Percentiles rank a stretch among this genome's conserved stretches.
Evolutionary conservation across 2,888 invertebrate species (phyloP).

Genomic region (Dorcus hopei): DNA sequence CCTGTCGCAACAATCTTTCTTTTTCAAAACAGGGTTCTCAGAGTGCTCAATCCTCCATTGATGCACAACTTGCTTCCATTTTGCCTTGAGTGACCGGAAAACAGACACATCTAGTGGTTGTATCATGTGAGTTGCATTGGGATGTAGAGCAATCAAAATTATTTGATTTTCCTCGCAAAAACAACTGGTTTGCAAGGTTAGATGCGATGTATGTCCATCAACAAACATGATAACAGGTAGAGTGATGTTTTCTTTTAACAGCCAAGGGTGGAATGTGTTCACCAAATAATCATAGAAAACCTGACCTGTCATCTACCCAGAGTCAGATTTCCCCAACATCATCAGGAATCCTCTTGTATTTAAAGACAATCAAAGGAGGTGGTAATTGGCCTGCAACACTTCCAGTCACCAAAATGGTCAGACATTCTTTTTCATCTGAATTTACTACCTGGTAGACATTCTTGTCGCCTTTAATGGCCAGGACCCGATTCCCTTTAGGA

Average conservation of each 20-base stretch:
- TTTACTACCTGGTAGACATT: slow-evolving; percentile 27
- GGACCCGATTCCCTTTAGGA: slow-evolving; percentile 37
- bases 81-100: too few relatives aligned
- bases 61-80: too few relatives aligned
- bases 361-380: slow-evolving; percentile 30
- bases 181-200: slow-evolving; percentile 39
- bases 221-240: slow-evolving; percentile 43
- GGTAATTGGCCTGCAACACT: slow-evolving; percentile 29
- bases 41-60: too few relatives aligned
- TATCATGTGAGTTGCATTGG: too few relatives aligned
- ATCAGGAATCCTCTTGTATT: slow-evolving; percentile 35
- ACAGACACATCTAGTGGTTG: too few relatives aligned
- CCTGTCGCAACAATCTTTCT: too few relatives aligned
- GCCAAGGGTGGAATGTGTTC: slow-evolving; percentile 36
- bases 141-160: too few relatives aligned
- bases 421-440: slow-evolving; percentile 34
- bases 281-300: slow-evolving; percentile 44
- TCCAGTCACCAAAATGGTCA: slow-evolving; percentile 12
- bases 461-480: slow-evolving; percentile 37
- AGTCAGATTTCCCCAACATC: slow-evolving; percentile 42
- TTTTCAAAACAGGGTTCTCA: too few relatives aligned
- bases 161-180: slow-evolving; percentile 34
- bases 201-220: slow-evolving; percentile 44
- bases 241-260: slow-evolving; percentile 29
- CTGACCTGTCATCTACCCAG: slow-evolving; percentile 47